These are phyloP conservation scores for Neofelis nebulosa DNA, from an alignment of 2,113 vertebrate genomes.

Conservation along the genomic window DNA sequence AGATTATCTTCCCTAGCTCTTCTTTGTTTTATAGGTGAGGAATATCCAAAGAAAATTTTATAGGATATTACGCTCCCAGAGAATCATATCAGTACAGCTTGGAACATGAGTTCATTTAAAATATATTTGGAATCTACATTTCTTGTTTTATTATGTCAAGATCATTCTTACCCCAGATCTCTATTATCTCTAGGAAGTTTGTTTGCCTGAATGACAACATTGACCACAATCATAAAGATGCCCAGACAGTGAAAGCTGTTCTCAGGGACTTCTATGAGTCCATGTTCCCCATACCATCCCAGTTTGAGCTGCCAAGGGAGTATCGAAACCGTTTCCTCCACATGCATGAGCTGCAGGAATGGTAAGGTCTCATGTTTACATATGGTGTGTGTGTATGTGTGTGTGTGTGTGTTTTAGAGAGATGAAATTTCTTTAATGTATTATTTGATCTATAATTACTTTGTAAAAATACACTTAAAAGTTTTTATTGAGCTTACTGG, in stretches of 20 bases:
- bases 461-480: not conserved
- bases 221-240: slow-evolving; percentile 97
- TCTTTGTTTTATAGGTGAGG: not conserved
- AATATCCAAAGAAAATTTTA: not conserved
- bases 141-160: not conserved
- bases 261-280: slow-evolving; percentile 99
- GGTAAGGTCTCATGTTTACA: slow-evolving; percentile 83
- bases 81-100: not conserved
- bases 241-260: slow-evolving; percentile 96
- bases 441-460: not conserved
- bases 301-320: slow-evolving; percentile 96
- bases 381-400: not conserved
- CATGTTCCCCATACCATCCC: slow-evolving; percentile 96
- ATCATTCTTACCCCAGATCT: not conserved
- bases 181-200: slow-evolving; percentile 92
- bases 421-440: not conserved
- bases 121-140: not conserved
- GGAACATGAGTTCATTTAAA: not conserved
- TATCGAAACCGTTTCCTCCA: slow-evolving; percentile 98
- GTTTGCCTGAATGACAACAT: slow-evolving; percentile 99
- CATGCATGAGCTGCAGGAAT: slow-evolving; percentile 96
- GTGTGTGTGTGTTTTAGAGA: not conserved
- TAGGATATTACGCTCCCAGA: not conserved
- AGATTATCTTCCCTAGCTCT: not conserved
- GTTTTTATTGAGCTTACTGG: not conserved